These are phyloP conservation scores for Delphinus delphis DNA, from an alignment of 2,113 vertebrate species.

Conservation along the genomic window DNA sequence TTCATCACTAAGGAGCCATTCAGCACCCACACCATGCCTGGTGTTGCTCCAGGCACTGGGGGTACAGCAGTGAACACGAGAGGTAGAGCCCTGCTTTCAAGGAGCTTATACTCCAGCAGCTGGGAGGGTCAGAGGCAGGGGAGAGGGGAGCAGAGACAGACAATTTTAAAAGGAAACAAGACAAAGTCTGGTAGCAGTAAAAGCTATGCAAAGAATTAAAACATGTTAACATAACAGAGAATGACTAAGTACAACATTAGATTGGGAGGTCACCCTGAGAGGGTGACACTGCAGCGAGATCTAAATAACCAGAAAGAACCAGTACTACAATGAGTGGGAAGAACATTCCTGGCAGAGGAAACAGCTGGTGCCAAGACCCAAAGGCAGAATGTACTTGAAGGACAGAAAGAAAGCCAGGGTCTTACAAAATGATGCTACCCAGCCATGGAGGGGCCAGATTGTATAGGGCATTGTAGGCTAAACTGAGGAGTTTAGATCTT, in stretches of 20 bases:
- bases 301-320: neutral
- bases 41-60: neutral
- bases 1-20: neutral
- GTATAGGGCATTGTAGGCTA: neutral
- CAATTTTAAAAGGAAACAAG: neutral
- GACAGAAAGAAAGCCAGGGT: neutral
- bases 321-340: neutral
- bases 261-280: neutral
- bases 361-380: neutral
- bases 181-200: neutral
- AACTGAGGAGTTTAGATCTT: neutral
- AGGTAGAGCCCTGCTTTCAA: neutral
- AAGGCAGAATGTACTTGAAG: neutral
- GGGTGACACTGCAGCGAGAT: neutral
- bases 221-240: neutral
- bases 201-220: neutral
- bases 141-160: neutral
- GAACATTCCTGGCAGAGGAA: neutral
- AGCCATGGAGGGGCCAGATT: neutral
- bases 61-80: fast-evolving
- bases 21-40: neutral
- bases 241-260: neutral
- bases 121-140: neutral
- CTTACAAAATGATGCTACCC: neutral
- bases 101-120: neutral